Conservation (phyloP, 2,113 vertebrate species). For the Neoarius graeffei region DNA sequence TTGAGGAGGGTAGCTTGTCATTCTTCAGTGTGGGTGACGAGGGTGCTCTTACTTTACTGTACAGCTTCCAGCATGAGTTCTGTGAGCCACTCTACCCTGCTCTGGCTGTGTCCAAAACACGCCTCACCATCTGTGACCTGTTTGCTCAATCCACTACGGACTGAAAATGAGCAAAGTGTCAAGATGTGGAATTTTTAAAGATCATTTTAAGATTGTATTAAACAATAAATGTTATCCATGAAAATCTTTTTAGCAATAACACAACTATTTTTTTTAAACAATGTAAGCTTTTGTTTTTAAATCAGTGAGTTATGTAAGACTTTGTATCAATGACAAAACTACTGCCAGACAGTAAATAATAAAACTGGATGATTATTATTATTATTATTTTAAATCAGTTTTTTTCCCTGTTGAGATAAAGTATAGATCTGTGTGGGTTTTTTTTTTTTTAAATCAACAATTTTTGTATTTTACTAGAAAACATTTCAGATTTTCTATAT, state of each 20-base stretch:
- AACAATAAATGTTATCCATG: background rate
- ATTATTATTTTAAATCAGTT: background rate
- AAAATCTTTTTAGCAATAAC: background rate
- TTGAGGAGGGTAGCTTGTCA: slow-evolving; percentile 69
- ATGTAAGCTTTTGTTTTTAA: too few relatives aligned
- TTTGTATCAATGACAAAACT: background rate
- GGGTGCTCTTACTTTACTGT: slow-evolving; percentile 66
- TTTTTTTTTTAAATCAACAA: background rate
- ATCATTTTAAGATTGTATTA: too few relatives aligned
- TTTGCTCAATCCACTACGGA: slow-evolving; percentile 54
- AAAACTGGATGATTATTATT: background rate
- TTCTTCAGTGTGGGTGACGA: slow-evolving; percentile 73
- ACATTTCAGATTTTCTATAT: background rate
- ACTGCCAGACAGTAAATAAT: background rate
- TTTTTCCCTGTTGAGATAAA: too few relatives aligned
- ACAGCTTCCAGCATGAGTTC: slow-evolving; percentile 70
- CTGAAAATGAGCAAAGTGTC: background rate
- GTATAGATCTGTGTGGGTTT: too few relatives aligned
- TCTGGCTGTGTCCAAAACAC: slow-evolving; percentile 73
- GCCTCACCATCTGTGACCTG: slow-evolving; percentile 65
- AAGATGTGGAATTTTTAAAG: background rate
- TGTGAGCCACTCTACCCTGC: slow-evolving; percentile 71
- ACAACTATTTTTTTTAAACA: too few relatives aligned
- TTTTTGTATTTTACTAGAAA: slow-evolving; percentile 14
- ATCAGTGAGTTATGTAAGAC: too few relatives aligned